Evolutionary conservation across 1,140 invertebrate species (phyloP).

Genomic region (Cardiocondyla obscurior): DNA sequence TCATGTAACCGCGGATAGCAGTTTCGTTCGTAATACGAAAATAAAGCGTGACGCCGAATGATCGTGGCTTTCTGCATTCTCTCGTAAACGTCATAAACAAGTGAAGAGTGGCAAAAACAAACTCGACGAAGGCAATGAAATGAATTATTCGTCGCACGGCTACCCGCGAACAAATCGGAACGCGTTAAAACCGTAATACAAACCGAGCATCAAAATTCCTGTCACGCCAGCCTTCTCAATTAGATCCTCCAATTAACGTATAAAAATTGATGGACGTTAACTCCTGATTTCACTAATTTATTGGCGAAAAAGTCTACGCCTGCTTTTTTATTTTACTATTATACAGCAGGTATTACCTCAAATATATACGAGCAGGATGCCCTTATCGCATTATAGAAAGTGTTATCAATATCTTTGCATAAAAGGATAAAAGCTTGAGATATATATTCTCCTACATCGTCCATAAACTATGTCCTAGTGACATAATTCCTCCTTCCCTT

Average conservation of each 20-base stretch:
- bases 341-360: neutral
- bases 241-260: conserved; percentile 38
- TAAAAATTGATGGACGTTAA: conserved; percentile 40
- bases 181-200: conserved; percentile 58
- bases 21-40: conserved; percentile 22
- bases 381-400: neutral
- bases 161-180: conserved; percentile 55
- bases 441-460: neutral
- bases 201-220: conserved; percentile 39
- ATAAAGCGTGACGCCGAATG: conserved; percentile 19
- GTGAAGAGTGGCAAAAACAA: conserved; percentile 45
- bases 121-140: conserved; percentile 29
- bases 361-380: neutral
- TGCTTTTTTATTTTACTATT: neutral
- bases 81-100: conserved; percentile 54
- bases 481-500: conserved; percentile 10
- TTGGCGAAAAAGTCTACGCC: neutral
- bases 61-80: neutral
- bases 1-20: conserved; percentile 19
- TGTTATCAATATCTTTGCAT: conserved; percentile 12
- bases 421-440: conserved; percentile 12
- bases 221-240: conserved; percentile 22
- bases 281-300: conserved; percentile 31
- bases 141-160: conserved; percentile 65
- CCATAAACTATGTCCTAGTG: neutral